A percentile compares a stretch with the other conserved stretches of the same genome.
phyloP scores from a whole-genome alignment of 2,888 invertebrate species.

The Synanthedon andrenaeformis region DNA sequence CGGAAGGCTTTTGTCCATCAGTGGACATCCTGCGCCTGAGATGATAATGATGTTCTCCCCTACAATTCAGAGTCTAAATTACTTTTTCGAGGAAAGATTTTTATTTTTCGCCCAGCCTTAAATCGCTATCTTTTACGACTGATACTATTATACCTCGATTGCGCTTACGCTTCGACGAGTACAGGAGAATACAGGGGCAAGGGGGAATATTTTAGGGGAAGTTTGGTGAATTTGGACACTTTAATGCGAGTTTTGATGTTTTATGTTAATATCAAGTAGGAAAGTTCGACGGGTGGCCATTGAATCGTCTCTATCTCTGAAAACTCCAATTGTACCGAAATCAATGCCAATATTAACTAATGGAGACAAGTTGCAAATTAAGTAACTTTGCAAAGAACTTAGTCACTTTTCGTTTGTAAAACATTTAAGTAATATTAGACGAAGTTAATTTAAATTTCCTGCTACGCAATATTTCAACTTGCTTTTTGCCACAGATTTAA shows the following conservation, averaged over 20 bases:
- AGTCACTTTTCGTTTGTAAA: neutral
- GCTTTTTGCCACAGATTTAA: no score
- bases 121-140: no score
- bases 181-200: constrained; percentile 26
- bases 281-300: constrained; percentile 48
- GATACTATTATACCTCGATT: constrained; percentile 6
- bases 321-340: neutral
- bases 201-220: constrained; percentile 43
- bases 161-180: constrained; percentile 36
- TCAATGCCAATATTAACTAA: neutral
- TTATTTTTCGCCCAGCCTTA: neutral
- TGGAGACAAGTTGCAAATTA: neutral
- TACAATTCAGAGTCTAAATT: no score
- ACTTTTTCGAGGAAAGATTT: neutral
- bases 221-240: constrained; percentile 52
- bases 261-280: constrained; percentile 58
- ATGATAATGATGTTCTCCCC: no score
- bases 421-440: no score
- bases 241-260: constrained; percentile 69
- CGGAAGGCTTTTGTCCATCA: no score
- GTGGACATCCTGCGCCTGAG: no score
- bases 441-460: no score
- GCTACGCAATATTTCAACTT: no score
- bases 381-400: no score
- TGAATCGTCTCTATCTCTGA: constrained; percentile 19